Percentiles rank a stretch among this genome's conserved stretches.
These are phyloP conservation scores for Phortica okadai DNA, from an alignment of 2,888 invertebrate species.

Conservation along the genomic window DNA sequence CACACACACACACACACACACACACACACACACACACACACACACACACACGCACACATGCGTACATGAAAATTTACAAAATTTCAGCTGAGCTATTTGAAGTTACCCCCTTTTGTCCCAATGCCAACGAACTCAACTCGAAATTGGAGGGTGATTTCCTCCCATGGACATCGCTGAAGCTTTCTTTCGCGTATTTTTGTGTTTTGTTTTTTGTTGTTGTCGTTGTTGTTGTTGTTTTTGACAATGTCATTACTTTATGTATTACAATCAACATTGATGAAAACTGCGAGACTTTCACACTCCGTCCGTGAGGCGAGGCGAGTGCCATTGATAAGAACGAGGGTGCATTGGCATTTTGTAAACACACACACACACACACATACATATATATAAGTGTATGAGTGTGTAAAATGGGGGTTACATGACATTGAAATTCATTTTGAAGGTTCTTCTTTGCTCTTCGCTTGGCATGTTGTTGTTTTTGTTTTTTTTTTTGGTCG, in stretches of 20 bases:
- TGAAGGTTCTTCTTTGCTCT: constrained; percentile 50
- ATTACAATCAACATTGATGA: not conserved
- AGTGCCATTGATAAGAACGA: not conserved
- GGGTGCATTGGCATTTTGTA: constrained; percentile 37
- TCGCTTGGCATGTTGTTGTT: not conserved
- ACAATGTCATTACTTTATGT: not conserved
- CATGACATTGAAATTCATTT: constrained; percentile 57
- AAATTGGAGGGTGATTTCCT: not conserved
- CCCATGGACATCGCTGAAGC: not conserved
- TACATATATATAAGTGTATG: not conserved
- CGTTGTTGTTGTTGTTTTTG: not conserved
- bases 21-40: no score
- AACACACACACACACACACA: not conserved
- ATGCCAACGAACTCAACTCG: not conserved
- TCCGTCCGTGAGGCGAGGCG: no score
- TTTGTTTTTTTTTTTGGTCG: constrained; percentile 9
- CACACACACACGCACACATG: no score
- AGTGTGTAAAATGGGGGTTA: constrained; percentile 22
- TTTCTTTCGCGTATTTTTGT: not conserved
- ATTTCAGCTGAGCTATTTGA: not conserved
- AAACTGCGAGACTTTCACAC: no score
- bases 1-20: not conserved
- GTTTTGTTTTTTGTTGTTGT: no score
- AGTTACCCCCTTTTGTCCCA: not conserved
- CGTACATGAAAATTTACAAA: not conserved